Evolutionary conservation across 2,113 vertebrate genomes (phyloP).

Genomic region (Gracilinanus agilis): DNA sequence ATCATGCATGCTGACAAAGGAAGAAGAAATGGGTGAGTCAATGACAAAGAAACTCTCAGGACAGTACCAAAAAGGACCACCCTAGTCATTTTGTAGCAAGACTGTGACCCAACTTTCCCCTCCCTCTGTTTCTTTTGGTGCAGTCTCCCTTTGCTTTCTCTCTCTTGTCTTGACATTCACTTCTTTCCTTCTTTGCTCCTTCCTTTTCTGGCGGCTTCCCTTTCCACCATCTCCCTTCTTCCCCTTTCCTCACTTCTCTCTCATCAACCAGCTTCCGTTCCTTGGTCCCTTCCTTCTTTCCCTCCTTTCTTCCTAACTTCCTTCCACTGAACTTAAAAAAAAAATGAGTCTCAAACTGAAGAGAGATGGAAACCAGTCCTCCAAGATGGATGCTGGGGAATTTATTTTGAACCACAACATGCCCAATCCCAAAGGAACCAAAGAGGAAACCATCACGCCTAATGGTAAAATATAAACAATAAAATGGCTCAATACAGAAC

Average conservation of each 20-base stretch:
- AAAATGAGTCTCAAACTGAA: conserved; percentile 90
- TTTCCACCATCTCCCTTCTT: conserved; percentile 76
- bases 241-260: conserved; percentile 52
- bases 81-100: conserved; percentile 88
- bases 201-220: conserved; percentile 72
- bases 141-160: conserved; percentile 78
- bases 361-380: conserved; percentile 94
- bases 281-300: conserved; percentile 71
- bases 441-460: conserved; percentile 85
- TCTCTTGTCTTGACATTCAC: conserved; percentile 21
- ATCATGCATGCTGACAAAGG: conserved; percentile 84
- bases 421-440: conserved; percentile 88
- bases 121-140: conserved; percentile 82
- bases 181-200: background rate
- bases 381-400: conserved; percentile 97
- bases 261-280: conserved; percentile 57
- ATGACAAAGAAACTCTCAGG: conserved; percentile 87
- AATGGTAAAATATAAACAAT: conserved; percentile 83
- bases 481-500: conserved; percentile 89
- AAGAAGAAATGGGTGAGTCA: conserved; percentile 82
- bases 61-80: conserved; percentile 88
- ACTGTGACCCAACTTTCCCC: conserved; percentile 89
- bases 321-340: conserved; percentile 79
- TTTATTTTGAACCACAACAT: conserved; percentile 85
- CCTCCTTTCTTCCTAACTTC: conserved; percentile 64